These are phyloP conservation scores for Mus musculus DNA, from an alignment of 2,113 vertebrate genomes.

Conservation along the genomic window DNA sequence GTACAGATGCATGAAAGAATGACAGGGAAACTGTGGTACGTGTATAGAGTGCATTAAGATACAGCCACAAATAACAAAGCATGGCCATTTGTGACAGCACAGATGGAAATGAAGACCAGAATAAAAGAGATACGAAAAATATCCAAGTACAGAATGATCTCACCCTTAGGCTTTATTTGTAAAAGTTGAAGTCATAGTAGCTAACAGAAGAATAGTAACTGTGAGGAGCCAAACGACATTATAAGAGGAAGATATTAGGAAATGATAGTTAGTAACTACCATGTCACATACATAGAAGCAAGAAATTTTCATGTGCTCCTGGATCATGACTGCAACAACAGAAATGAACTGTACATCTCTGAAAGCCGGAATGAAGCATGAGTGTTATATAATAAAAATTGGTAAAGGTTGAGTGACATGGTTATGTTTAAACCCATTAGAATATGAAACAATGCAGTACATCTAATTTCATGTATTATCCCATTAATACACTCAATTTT, in stretches of 20 bases:
- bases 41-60: not conserved
- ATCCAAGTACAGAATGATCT: not conserved
- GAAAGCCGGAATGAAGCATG: not conserved
- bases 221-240: not conserved
- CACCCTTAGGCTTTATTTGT: not conserved
- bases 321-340: not conserved
- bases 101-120: not conserved
- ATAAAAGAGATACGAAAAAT: not conserved
- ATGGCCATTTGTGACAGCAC: not conserved
- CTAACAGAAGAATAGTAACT: not conserved
- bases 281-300: not conserved
- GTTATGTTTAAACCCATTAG: not conserved
- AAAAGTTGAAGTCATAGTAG: not conserved
- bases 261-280: fast-evolving
- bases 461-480: not conserved
- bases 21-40: not conserved
- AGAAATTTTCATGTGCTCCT: not conserved
- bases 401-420: not conserved
- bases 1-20: not conserved
- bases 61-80: not conserved
- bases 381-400: not conserved
- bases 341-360: not conserved
- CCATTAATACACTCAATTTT: not conserved
- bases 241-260: not conserved
- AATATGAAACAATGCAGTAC: not conserved